Percentiles rank a stretch among this genome's conserved stretches.
Conservation (phyloP, 2,113 vertebrate species). For the Gymnocephalus cernua region DNA sequence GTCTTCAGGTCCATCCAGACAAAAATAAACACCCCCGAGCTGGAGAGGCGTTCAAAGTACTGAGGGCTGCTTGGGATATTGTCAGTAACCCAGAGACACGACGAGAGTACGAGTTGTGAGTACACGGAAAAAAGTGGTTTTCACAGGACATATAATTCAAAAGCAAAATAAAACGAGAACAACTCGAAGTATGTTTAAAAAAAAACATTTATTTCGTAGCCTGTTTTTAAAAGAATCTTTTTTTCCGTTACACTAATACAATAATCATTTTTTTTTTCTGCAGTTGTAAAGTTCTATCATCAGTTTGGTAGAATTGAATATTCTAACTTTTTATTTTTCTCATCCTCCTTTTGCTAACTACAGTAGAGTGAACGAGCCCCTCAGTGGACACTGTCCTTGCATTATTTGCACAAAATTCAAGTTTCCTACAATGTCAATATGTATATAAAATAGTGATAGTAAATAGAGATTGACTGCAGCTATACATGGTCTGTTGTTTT, state of each 20-base stretch:
- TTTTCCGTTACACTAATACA: not conserved
- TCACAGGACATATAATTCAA: not conserved
- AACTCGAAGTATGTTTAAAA: not conserved
- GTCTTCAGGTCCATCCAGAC: conserved; percentile 93
- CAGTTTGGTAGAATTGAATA: not conserved
- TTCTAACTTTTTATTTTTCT: not conserved
- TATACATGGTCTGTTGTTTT: not conserved
- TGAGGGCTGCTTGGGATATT: conserved; percentile 95
- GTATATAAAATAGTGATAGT: not conserved
- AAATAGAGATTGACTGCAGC: not conserved
- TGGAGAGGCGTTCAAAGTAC: conserved; percentile 95
- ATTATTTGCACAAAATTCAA: not conserved
- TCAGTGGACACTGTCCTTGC: not conserved
- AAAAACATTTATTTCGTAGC: not conserved
- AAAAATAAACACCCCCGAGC: conserved; percentile 95
- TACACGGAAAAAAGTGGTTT: conserved; percentile 39
- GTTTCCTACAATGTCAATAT: not conserved
- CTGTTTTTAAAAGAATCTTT: not conserved
- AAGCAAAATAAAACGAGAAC: not conserved
- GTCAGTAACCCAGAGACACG: conserved; percentile 94
- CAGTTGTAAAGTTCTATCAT: not conserved
- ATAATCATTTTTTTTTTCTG: not conserved
- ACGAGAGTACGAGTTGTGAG: conserved; percentile 93
- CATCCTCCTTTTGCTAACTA: not conserved
- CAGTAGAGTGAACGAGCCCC: not conserved